Evolutionary conservation across 2,888 invertebrate species (phyloP).

Genomic region (Druceiella hillmani): DNA sequence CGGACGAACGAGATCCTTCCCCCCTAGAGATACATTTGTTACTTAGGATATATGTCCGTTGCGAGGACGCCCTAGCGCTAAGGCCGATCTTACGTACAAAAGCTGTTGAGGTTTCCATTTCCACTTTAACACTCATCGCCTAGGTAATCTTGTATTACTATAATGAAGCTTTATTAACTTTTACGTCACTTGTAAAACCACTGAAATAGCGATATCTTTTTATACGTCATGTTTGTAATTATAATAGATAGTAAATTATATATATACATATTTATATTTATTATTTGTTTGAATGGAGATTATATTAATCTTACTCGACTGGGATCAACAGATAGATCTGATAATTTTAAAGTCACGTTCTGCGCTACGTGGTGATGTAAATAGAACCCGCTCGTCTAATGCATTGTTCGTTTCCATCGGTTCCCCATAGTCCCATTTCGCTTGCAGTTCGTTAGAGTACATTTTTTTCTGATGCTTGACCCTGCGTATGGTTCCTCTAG

Average conservation of each 20-base stretch:
- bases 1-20: too few species aligned
- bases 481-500: too few species aligned
- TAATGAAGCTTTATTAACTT: conserved; percentile 54
- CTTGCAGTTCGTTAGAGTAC: too few species aligned
- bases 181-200: conserved; percentile 52
- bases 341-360: too few species aligned
- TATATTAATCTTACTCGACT: conserved; percentile 44
- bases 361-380: conserved; percentile 33
- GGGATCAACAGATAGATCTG: conserved; percentile 43
- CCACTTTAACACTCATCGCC: conserved; percentile 50
- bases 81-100: conserved; percentile 23
- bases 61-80: conserved; percentile 25
- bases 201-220: conserved; percentile 51
- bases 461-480: too few species aligned
- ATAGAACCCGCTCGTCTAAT: too few species aligned
- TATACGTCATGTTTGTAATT: conserved; percentile 47
- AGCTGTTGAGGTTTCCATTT: conserved; percentile 31
- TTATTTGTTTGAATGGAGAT: conserved; percentile 30
- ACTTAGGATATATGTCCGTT: too few species aligned
- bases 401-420: too few species aligned
- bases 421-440: too few species aligned
- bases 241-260: conserved; percentile 29
- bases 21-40: too few species aligned
- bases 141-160: conserved; percentile 44
- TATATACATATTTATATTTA: conserved; percentile 5